phyloP scores from a whole-genome alignment of 1,140 invertebrate species.

The Parapsyche elsis region DNA sequence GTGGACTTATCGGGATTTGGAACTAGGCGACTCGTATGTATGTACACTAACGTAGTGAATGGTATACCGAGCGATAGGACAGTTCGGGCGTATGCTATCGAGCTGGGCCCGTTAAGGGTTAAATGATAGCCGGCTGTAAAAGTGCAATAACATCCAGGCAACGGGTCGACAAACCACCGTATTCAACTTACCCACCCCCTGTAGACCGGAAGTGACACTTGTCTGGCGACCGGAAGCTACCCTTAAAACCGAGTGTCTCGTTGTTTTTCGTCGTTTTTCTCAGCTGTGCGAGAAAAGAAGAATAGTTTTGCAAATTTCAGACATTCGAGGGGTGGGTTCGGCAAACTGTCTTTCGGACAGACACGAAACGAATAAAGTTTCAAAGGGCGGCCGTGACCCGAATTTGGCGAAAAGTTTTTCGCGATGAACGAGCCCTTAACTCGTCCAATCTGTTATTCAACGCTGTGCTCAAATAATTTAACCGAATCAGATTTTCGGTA shows the following conservation, averaged over 20 bases:
- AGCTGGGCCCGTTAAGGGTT: not conserved
- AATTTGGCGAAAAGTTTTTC: not conserved
- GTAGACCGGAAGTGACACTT: slow-evolving; percentile 51
- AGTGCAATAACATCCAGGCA: slow-evolving; percentile 35
- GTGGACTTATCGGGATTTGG: too few relatives aligned
- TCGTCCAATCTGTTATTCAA: not conserved
- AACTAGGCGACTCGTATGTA: too few relatives aligned
- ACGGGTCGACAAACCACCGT: slow-evolving; percentile 17
- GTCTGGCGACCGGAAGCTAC: slow-evolving; percentile 47
- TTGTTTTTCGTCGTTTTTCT: slow-evolving; percentile 17
- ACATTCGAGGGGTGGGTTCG: too few relatives aligned
- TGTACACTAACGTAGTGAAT: too few relatives aligned
- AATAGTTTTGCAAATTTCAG: slow-evolving; percentile 44
- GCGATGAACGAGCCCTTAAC: not conserved
- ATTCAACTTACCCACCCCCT: not conserved
- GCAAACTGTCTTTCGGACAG: not conserved
- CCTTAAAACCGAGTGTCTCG: too few relatives aligned
- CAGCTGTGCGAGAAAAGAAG: slow-evolving; percentile 9
- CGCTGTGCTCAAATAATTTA: slow-evolving; percentile 19
- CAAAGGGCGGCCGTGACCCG: slow-evolving; percentile 14
- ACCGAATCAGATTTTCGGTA: not conserved
- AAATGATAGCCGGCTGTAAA: slow-evolving; percentile 29
- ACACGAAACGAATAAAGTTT: slow-evolving; percentile 2
- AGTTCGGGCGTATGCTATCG: not conserved
- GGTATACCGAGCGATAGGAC: not conserved